Percentiles rank a stretch among this genome's conserved stretches.
These are phyloP conservation scores for Pempheris klunzingeri DNA, from an alignment of 2,797 vertebrate species.

Conservation along the genomic window DNA sequence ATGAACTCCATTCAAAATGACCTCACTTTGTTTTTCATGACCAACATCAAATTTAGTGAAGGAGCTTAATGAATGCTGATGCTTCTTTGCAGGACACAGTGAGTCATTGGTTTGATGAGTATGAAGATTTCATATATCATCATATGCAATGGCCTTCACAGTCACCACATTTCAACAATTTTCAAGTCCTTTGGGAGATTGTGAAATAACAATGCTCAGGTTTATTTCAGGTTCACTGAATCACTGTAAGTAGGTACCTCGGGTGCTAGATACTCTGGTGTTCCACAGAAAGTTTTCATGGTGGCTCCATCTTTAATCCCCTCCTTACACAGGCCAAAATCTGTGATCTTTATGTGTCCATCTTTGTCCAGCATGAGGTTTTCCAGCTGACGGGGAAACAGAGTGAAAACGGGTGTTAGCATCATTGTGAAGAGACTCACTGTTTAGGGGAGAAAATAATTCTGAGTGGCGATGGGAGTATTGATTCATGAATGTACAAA, in stretches of 20 bases:
- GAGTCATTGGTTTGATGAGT: neutral
- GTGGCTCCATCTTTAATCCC: slow-evolving; percentile 97
- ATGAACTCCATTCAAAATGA: neutral
- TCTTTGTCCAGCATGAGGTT: slow-evolving; percentile 99
- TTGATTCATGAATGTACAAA: slow-evolving; percentile 3
- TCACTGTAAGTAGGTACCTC: slow-evolving; percentile 85
- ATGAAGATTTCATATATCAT: neutral
- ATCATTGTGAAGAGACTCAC: neutral
- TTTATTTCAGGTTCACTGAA: neutral
- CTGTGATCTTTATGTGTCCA: slow-evolving; percentile 98
- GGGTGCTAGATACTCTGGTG: slow-evolving; percentile 96
- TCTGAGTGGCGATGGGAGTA: neutral
- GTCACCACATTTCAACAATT: neutral
- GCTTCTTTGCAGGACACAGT: neutral
- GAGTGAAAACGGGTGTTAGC: slow-evolving; percentile 10
- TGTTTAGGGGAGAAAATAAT: neutral
- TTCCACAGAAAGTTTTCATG: slow-evolving; percentile 98
- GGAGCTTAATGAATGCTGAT: neutral
- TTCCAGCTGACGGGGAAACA: slow-evolving; percentile 88
- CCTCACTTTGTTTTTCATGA: slow-evolving; percentile 4
- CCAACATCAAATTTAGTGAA: neutral
- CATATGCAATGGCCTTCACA: neutral
- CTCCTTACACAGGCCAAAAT: slow-evolving; percentile 98
- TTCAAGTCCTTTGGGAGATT: neutral
- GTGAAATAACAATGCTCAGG: neutral